Evolutionary conservation across 2,888 invertebrate species (phyloP).

Genomic region (Omphaloscelis lunosa): DNA sequence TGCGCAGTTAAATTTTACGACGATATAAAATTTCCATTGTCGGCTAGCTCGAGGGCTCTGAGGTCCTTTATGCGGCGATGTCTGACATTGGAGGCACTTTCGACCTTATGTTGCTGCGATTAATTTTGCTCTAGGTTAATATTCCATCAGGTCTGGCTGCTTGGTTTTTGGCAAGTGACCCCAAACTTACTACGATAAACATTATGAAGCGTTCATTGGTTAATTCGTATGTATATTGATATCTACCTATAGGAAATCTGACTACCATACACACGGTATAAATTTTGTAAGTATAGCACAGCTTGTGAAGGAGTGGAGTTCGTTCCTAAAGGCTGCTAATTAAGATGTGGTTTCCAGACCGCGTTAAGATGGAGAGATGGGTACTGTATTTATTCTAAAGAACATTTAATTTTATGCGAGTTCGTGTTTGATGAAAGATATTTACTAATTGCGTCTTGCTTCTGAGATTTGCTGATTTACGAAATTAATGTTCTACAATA

Average conservation of each 20-base stretch:
- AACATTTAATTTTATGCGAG: conserved; percentile 44
- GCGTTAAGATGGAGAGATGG: conserved; percentile 49
- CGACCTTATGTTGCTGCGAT: conserved; percentile 65
- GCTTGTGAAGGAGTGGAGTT: conserved; percentile 41
- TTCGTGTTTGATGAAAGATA: conserved; percentile 34
- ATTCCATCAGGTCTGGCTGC: conserved; percentile 12
- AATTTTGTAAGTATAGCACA: conserved; percentile 30
- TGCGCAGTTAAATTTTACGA: conserved; percentile 87
- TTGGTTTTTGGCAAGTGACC: conserved; percentile 4
- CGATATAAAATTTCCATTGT: conserved; percentile 86
- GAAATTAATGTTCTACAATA: neutral
- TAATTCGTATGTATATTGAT: conserved; percentile 6
- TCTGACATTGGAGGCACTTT: conserved; percentile 65
- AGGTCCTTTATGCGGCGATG: conserved; percentile 75
- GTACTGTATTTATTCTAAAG: conserved; percentile 42
- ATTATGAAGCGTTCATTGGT: neutral
- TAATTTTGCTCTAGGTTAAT: conserved; percentile 54
- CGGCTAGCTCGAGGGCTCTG: conserved; percentile 77
- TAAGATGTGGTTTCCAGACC: conserved; percentile 55
- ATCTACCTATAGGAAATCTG: neutral
- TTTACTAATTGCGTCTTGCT: conserved; percentile 14
- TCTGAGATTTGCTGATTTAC: neutral
- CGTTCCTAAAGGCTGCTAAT: conserved; percentile 46
- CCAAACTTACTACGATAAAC: neutral
- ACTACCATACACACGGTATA: neutral